Base-by-base conservation (phyloP, 1,140 invertebrate genomes). In the Pseudomyrmex cubaensis region DNA sequence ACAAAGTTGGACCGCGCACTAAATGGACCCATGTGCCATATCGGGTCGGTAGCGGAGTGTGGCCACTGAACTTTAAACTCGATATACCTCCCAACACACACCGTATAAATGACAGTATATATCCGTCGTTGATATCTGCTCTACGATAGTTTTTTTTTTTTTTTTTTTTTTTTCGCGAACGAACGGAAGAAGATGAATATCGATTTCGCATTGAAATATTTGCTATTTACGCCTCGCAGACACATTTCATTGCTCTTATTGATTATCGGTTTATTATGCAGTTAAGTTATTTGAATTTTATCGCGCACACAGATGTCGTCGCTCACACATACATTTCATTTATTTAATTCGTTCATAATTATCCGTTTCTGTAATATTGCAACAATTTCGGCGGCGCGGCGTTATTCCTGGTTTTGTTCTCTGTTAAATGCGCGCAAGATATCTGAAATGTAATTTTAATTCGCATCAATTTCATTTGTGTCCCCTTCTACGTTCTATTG, bases 331-430 rank as follows among this genome's bases (percentile, higher is more conserved):
- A 50, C 61, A 80, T 80, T 80, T 80, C 76, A 80, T 80, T 70
- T 80, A 70, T 80, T 80, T 80, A 72, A 80, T 80, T 80, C 54
- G 76, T 52, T 80, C 76, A 72, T 80, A 80, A 80, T 80, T 80
- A 80, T 80, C 64, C 72, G 35, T 35, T 80, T 72, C 76, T 72
- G 76, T n/a, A 72, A 80, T 80, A 80, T 70, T 80, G 70, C 70
- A 59, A 46, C 66, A 80, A 80, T 80, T 80, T 80, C 4, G 50
- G 25, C 13, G 15, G 25, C 13, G 20, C 75, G 54, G 66, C 44
- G 44, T 80, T 44, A 72, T 80, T 57, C 12, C 13, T 35, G 64
- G 22, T 80, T 80, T 72, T 80, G 76, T 80, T 72, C 64, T 72
- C 66, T 62, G 76, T 72, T 80, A 80, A 80, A 80, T 80, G 76